Percentiles rank a stretch among this genome's conserved stretches.
phyloP scores from a whole-genome alignment of 92 coral and sea anemone species.

The Palythoa grandiflora region DNA sequence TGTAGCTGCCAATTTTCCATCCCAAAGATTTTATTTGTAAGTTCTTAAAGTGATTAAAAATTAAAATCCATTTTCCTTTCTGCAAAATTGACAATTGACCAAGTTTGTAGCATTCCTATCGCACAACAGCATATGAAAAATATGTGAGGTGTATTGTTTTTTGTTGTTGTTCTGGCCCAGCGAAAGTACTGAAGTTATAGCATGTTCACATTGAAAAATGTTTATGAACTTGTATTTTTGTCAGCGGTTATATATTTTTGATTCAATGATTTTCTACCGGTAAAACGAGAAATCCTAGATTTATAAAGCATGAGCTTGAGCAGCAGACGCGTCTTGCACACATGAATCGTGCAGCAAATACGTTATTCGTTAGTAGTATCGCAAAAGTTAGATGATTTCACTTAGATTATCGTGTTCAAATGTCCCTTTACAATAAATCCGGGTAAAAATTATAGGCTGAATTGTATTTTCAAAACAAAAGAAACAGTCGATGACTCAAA shows the following conservation, averaged over 20 bases:
- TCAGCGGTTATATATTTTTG: neutral
- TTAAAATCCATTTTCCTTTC: neutral
- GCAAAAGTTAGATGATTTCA: neutral
- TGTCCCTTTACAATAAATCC: neutral
- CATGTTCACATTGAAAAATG: neutral
- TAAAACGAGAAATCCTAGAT: neutral
- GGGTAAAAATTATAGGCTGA: neutral
- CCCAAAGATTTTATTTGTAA: no score
- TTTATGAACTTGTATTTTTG: neutral
- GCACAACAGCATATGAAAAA: neutral
- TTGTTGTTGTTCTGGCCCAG: neutral
- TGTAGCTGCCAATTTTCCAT: no score
- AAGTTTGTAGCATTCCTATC: neutral
- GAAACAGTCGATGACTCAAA: neutral
- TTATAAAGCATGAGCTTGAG: neutral
- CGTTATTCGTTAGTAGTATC: neutral
- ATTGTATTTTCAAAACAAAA: neutral
- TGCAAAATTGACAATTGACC: neutral
- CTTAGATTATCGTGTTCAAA: slow-evolving; percentile 1
- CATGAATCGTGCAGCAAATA: neutral
- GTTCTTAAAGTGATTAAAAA: neutral
- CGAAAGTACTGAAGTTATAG: neutral
- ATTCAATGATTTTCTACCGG: neutral
- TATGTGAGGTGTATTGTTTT: neutral
- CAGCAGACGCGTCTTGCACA: neutral